Conservation (phyloP, 30 jellyfish, hydroid and myxozoan genomes). For the Sanderia malayensis region DNA sequence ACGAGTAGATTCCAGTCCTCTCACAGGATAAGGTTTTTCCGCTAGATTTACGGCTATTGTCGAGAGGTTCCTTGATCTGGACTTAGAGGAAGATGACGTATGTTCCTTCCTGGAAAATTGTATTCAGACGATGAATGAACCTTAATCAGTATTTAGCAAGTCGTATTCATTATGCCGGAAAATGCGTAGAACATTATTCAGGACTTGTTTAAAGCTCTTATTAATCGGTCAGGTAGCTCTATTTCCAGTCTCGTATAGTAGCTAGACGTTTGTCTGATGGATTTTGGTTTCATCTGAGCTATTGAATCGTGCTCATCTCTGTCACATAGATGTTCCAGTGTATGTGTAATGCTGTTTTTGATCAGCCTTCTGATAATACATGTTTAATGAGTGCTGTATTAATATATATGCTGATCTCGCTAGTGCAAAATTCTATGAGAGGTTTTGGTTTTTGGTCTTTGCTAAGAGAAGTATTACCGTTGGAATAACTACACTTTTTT, state of each 20-base stretch:
- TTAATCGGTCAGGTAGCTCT: background rate
- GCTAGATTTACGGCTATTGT: conserved; percentile 43
- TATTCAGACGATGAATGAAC: conserved; percentile 22
- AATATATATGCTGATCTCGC: too few relatives aligned
- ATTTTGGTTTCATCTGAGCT: background rate
- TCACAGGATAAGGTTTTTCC: too few relatives aligned
- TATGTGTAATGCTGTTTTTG: too few relatives aligned
- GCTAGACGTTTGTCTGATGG: background rate
- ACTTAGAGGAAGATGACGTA: conserved; percentile 39
- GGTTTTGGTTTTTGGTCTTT: too few relatives aligned
- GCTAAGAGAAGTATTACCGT: too few relatives aligned
- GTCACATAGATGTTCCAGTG: too few relatives aligned
- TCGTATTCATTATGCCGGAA: conserved; percentile 1
- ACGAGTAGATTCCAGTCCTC: too few relatives aligned
- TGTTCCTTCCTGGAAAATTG: conserved; percentile 27
- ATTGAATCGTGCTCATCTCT: background rate
- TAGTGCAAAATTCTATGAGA: too few relatives aligned
- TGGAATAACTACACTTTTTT: too few relatives aligned
- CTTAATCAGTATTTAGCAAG: background rate
- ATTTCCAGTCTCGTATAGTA: background rate
- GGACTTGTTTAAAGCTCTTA: too few relatives aligned
- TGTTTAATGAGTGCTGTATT: too few relatives aligned
- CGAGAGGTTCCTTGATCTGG: conserved; percentile 47
- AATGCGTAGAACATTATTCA: background rate
- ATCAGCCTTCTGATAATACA: too few relatives aligned